Evolutionary conservation across 2,888 invertebrate species (phyloP).

Genomic region (Psylliodes chrysocephalus): DNA sequence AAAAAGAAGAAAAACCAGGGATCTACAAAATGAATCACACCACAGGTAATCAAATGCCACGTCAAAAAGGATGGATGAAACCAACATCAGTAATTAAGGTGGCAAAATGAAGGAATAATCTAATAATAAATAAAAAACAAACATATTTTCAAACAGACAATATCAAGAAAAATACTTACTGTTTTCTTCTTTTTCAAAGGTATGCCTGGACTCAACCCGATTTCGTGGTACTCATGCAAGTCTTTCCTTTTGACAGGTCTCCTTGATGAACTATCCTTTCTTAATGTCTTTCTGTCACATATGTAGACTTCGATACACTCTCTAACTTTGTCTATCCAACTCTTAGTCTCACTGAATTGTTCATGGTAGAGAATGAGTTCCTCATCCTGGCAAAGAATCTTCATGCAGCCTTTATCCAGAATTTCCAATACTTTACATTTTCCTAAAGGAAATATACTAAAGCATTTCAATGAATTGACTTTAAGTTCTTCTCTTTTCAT

Average conservation of each 20-base stretch:
- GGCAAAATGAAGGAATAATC: no score
- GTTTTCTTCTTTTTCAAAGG: constrained; percentile 63
- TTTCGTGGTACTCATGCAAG: constrained; percentile 67
- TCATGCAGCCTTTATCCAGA: constrained; percentile 69
- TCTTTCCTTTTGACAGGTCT: constrained; percentile 70
- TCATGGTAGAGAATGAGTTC: constrained; percentile 69
- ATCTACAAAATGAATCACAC: no score
- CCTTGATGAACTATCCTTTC: constrained; percentile 73
- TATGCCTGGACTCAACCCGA: constrained; percentile 66
- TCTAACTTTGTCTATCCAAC: constrained; percentile 69
- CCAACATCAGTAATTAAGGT: no score
- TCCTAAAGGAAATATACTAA: constrained; percentile 75
- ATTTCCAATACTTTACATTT: constrained; percentile 75
- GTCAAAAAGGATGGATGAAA: no score
- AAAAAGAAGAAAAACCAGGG: no score
- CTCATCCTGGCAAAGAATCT: constrained; percentile 70
- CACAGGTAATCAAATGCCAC: no score
- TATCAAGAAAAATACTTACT: constrained; percentile 21
- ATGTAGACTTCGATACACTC: constrained; percentile 69
- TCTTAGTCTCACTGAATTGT: constrained; percentile 66
- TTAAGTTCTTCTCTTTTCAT: constrained; percentile 68
- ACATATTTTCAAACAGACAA: no score
- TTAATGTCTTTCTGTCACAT: constrained; percentile 70
- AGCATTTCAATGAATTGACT: constrained; percentile 72
- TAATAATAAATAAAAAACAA: no score